Evolutionary conservation across 1,140 invertebrate genomes (phyloP).

Genomic region (Magallana angulata): DNA sequence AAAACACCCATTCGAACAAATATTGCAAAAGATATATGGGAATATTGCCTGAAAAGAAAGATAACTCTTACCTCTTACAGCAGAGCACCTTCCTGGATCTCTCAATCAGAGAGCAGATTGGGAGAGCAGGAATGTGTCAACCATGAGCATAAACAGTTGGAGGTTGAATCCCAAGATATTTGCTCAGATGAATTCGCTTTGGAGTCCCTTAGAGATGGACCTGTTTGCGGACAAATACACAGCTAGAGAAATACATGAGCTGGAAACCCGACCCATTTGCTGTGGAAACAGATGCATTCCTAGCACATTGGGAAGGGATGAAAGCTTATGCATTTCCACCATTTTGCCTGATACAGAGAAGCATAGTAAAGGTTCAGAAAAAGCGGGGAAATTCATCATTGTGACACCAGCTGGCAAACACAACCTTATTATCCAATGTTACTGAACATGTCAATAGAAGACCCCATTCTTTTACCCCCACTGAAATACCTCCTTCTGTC

Average conservation of each 20-base stretch:
- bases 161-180: constrained; percentile 41
- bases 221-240: background rate
- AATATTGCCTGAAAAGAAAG: constrained; percentile 18
- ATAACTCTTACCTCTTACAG: constrained; percentile 41
- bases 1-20: constrained; percentile 16
- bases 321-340: too few species aligned
- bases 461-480: constrained; percentile 51
- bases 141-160: constrained; percentile 35
- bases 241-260: background rate
- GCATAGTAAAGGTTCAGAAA: constrained; percentile 34
- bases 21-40: constrained; percentile 8
- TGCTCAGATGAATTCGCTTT: background rate
- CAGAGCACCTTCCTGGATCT: constrained; percentile 37
- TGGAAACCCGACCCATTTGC: constrained; percentile 18
- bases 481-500: background rate
- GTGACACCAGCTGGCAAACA: constrained; percentile 48
- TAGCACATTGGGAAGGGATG: constrained; percentile 3
- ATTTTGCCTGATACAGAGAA: too few species aligned
- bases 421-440: constrained; percentile 49
- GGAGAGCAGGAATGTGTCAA: constrained; percentile 29
- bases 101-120: constrained; percentile 24
- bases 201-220: constrained; percentile 43
- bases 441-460: constrained; percentile 43
- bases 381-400: constrained; percentile 21
- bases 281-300: constrained; percentile 37